Conservation (phyloP, 2,113 vertebrate species). For the Eretmochelys imbricata region DNA sequence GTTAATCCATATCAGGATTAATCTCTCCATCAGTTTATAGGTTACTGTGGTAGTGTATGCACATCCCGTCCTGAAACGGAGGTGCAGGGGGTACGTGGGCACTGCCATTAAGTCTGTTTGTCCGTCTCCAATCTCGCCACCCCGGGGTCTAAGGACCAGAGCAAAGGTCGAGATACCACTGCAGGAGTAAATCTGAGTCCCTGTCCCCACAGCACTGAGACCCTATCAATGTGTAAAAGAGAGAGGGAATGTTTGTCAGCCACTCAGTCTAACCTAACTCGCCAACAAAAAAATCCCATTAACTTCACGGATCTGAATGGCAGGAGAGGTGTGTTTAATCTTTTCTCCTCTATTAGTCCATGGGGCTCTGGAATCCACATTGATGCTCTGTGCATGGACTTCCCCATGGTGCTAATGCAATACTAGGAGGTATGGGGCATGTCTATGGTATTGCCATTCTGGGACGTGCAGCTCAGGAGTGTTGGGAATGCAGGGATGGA, state of each 20-base stretch:
- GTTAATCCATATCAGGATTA: too few species aligned
- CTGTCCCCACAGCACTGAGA: not conserved
- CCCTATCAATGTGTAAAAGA: not conserved
- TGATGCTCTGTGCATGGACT: not conserved
- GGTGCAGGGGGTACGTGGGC: too few species aligned
- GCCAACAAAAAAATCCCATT: not conserved
- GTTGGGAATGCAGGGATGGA: not conserved
- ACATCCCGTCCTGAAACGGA: too few species aligned
- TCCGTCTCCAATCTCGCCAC: too few species aligned
- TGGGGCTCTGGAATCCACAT: not conserved
- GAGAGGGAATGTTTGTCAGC: not conserved
- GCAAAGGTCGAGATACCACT: too few species aligned
- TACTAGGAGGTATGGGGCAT: not conserved
- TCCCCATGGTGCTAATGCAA: fast-evolving
- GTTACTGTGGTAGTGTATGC: too few species aligned
- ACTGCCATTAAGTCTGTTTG: too few species aligned
- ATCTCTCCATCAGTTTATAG: too few species aligned
- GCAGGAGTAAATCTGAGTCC: not conserved
- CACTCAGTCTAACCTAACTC: not conserved
- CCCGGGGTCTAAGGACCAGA: too few species aligned
- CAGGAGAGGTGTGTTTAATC: not conserved
- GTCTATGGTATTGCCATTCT: not conserved
- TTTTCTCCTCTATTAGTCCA: not conserved
- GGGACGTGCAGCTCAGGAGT: not conserved
- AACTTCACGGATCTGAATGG: not conserved